Evolutionary conservation across 2,113 vertebrate genomes (phyloP).

Genomic region (Desmodus rotundus): DNA sequence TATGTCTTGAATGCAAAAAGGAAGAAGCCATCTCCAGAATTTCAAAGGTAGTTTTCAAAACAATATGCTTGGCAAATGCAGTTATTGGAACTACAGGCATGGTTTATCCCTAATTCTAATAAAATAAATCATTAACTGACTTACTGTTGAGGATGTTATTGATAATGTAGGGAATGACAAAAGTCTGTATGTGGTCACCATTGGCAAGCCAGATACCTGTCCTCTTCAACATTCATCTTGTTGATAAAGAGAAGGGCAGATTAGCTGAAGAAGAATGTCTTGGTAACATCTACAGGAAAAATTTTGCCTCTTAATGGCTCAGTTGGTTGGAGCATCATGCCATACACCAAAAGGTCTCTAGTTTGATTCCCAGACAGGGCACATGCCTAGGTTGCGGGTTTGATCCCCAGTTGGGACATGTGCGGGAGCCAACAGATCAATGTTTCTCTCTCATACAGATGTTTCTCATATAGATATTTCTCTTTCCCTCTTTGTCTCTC

Average conservation of each 20-base stretch:
- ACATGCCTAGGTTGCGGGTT: neutral
- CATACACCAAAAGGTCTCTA: neutral
- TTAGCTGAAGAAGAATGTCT: neutral
- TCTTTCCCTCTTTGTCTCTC: neutral
- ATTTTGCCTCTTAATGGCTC: neutral
- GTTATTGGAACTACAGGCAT: neutral
- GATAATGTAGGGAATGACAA: neutral
- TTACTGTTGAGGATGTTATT: neutral
- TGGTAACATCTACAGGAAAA: neutral
- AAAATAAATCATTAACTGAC: neutral
- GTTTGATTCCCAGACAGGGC: neutral
- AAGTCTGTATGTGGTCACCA: neutral
- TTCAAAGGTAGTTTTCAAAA: neutral
- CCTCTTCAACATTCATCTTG: neutral
- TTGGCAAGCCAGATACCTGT: neutral
- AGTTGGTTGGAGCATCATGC: too few species aligned
- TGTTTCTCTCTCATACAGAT: neutral
- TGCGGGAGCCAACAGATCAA: neutral
- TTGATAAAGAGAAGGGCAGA: neutral
- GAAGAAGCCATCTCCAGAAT: neutral
- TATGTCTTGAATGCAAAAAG: neutral
- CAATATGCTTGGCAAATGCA: neutral
- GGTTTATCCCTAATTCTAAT: neutral
- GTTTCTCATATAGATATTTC: neutral
- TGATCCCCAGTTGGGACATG: neutral